Percentiles rank a stretch among this genome's conserved stretches.
Evolutionary conservation across 2,888 invertebrate species (phyloP).

Genomic region (Eledone cirrhosa): DNA sequence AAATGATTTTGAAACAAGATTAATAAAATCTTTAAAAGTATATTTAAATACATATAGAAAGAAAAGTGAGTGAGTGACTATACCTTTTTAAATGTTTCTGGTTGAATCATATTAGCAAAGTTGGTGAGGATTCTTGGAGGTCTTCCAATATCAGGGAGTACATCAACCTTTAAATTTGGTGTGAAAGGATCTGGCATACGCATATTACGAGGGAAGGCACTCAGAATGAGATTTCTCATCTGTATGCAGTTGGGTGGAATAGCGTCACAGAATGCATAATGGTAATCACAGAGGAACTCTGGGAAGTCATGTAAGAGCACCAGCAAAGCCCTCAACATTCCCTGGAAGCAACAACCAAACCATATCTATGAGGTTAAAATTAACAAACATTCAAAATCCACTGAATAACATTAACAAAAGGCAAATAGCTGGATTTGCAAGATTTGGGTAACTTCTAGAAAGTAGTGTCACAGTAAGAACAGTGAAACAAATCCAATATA

Average conservation of each 20-base stretch:
- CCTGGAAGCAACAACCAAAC: constrained; percentile 57
- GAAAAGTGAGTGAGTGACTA: neutral
- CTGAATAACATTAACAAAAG: neutral
- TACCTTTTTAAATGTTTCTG: constrained; percentile 85
- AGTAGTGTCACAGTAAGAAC: too few relatives aligned
- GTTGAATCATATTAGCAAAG: constrained; percentile 86
- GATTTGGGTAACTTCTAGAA: too few relatives aligned
- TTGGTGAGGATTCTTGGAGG: constrained; percentile 87
- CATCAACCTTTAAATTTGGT: constrained; percentile 82
- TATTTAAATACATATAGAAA: too few relatives aligned
- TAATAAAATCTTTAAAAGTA: too few relatives aligned
- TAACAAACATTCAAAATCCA: neutral
- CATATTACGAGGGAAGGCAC: constrained; percentile 98
- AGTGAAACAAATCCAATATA: too few relatives aligned
- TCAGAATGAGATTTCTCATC: constrained; percentile 96
- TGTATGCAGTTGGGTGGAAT: constrained; percentile 99
- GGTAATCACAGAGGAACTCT: constrained; percentile 98
- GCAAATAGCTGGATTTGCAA: too few relatives aligned
- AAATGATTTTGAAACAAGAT: too few relatives aligned
- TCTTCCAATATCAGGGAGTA: constrained; percentile 54
- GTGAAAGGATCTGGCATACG: constrained; percentile 98
- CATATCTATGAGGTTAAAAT: neutral
- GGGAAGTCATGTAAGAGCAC: constrained; percentile 98
- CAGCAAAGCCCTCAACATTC: constrained; percentile 88
- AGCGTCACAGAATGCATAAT: constrained; percentile 98